Percentiles rank a stretch among this genome's conserved stretches.
Conservation (phyloP, 2,888 invertebrate genomes). For the Stratiomys singularior region DNA sequence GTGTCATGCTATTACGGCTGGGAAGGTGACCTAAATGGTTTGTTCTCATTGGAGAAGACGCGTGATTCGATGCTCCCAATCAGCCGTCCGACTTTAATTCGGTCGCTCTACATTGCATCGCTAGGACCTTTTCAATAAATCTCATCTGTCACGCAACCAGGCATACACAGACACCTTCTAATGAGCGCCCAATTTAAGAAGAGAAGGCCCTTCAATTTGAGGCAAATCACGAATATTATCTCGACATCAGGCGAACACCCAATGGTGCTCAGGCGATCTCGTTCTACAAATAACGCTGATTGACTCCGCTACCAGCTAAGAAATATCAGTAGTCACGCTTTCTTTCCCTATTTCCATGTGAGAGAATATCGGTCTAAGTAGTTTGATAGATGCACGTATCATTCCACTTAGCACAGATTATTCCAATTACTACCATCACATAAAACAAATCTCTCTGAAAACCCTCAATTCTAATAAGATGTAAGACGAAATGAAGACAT, state of each 20-base stretch:
- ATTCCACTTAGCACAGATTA: background rate
- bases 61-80: too few species aligned
- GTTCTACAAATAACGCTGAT: background rate
- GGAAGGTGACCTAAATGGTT: conserved; percentile 18
- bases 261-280: background rate
- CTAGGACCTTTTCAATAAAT: background rate
- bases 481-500: conserved; percentile 14
- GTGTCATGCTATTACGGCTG: background rate
- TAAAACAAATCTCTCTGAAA: background rate
- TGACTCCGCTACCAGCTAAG: background rate
- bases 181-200: too few species aligned
- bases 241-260: background rate
- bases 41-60: too few species aligned
- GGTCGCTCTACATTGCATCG: background rate
- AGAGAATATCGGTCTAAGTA: background rate
- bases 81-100: background rate
- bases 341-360: background rate
- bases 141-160: background rate
- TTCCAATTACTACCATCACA: conserved; percentile 1
- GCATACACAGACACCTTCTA: too few species aligned
- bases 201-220: too few species aligned
- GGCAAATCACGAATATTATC: background rate
- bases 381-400: background rate
- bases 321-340: conserved; percentile 8
- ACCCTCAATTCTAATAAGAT: conserved; percentile 1